Evolutionary conservation across 2,797 vertebrate species (phyloP), one percentile per base, ranked within the genome.

Genomic region (Schizopygopsis pylzovi): DNA sequence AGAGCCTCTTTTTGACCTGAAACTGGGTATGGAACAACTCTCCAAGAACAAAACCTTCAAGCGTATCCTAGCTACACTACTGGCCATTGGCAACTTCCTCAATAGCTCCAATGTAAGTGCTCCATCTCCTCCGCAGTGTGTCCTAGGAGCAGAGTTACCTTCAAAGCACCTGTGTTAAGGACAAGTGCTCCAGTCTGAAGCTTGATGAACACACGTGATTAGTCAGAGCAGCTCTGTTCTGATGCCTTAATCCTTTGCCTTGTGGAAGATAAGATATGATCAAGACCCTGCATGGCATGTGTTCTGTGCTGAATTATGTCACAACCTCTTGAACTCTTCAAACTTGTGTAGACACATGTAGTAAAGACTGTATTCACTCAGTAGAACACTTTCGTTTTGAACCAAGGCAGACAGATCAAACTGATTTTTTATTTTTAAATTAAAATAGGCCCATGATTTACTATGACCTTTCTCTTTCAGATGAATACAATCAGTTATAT

Each of bases 31-130:
- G 98, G 97, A 98, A 92, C 97, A 99, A 90, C 94, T 99, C 39
- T 94, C 97, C n/a, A 95, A 93, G 89, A 99, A 98, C 89, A 94
- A 95, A 93, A 98, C 98, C 8, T 99, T 99, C 94, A 96, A 93
- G 85, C 96, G 95, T 85, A 97, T 98, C 91, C 95, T 99, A 67
- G 96, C 98, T 33, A 97, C 97, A 0, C 94, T 99, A 65, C 93
- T 99, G 85, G 97, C 98, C 86, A 97, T 97, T 82, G 98, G 98
- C 79, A 99, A 99, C 94, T 98, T 99, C 93, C 95, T 99, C 89
- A 99, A 99, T 43, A 94, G 96, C 88, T 96, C 97, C 81, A 96
- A 94, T 75, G 98, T 99, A 89, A 96, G 94, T 87, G 39, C 7
- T 79, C 54, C 3, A 56, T 81, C 75, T 86, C 79, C 25, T 82